phyloP scores from a whole-genome alignment of 2,113 vertebrate species.

The Myxocyprinus asiaticus region DNA sequence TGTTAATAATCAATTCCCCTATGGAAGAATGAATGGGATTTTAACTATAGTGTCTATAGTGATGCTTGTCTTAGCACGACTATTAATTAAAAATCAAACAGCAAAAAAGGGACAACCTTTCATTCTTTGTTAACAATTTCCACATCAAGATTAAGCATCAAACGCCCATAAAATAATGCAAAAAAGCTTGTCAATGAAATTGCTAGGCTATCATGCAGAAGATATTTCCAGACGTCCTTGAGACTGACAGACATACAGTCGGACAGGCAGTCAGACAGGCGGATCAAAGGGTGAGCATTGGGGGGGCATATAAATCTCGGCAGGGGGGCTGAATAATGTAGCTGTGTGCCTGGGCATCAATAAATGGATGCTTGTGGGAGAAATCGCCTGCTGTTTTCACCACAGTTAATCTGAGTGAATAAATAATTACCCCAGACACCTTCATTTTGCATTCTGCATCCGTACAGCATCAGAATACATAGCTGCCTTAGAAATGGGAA shows the following conservation, averaged over 20 bases:
- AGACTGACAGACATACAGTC: neutral
- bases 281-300: slow-evolving; percentile 27
- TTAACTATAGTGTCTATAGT: too few species aligned
- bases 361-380: slow-evolving; percentile 30
- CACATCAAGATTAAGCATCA: neutral
- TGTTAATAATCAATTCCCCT: too few species aligned
- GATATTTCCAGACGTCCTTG: neutral
- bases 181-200: neutral
- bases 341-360: slow-evolving; percentile 23
- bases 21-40: too few species aligned
- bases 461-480: neutral
- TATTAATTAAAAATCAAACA: too few species aligned
- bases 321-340: slow-evolving; percentile 36
- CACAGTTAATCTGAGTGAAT: slow-evolving; percentile 22
- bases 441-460: slow-evolving; percentile 2
- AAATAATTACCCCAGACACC: slow-evolving; percentile 34
- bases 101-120: too few species aligned
- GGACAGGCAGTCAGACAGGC: slow-evolving; percentile 20
- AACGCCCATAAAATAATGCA: neutral
- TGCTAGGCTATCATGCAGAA: neutral
- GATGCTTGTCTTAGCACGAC: too few species aligned
- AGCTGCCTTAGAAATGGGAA: neutral
- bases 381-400: slow-evolving; percentile 17
- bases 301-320: neutral
- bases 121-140: neutral